Evolutionary conservation across 2,888 invertebrate genomes (phyloP), one percentile per base, ranked within the genome.

Genomic region (Bhutanitis thaidina): DNA sequence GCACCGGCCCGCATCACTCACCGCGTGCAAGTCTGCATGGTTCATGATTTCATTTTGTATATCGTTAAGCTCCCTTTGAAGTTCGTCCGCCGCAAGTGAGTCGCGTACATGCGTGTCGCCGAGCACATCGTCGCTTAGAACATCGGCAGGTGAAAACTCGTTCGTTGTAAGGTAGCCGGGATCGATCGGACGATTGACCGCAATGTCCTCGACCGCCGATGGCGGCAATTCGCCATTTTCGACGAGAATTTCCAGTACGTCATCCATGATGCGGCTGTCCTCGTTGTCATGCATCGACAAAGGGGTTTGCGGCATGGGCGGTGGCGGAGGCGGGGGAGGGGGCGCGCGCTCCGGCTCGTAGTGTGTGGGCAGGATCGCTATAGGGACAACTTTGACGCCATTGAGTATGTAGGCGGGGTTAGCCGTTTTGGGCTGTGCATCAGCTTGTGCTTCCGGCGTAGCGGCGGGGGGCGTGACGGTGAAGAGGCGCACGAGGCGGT

Each of bases 151-250:
- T 0, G 77, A 76, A 58, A 77, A 82, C 8, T 72, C 59, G 27
- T 70, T 69, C 1, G 71, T 65, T 3, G 71, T 59, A 16, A 64
- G 65, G 52, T 69, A 77, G 13, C 65, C 68, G 3, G 68, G 61
- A 37, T 76, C 74, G 47, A 69, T 75, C 54, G 64, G 74, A 59
- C 57, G 79, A 81, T 25, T 93, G 91, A 20, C 92, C 91, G 55
- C 91, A 75, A 58, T 93, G 62, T 94, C 77, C 30, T 68, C 93
- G 0, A 96, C 97, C 0, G 96, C 96, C 64, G 96, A 96, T 7
- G 97, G 94, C 0, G 97, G 96, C 51, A 98, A 80, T 71, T 98
- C 98, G 9, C 98, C 98, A 74, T 96, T 97, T 71, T 97, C 95
- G 38, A 98, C 97, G 10, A 98, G 91, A 61, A 98, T 97, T 74